Conservation (phyloP, 2,113 vertebrate species). For the Desmodus rotundus region DNA sequence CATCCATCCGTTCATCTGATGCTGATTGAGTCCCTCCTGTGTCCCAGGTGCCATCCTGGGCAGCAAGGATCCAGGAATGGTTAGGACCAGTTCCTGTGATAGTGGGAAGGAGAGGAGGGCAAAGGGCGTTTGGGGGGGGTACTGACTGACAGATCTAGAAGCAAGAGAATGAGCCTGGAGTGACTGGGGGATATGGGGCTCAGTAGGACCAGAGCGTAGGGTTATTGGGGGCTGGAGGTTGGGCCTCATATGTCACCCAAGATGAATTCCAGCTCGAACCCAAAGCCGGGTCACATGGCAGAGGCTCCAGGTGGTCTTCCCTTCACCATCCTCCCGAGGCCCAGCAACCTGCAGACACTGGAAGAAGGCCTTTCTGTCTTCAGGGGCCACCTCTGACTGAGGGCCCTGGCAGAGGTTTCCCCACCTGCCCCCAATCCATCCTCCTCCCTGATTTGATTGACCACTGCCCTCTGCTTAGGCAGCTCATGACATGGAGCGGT, state of each 20-base stretch:
- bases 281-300: neutral
- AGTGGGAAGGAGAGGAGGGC: neutral
- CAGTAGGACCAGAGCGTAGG: neutral
- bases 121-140: neutral
- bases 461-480: neutral
- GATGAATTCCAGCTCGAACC: neutral
- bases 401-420: accelerated
- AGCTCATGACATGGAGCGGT: neutral
- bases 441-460: neutral
- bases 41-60: neutral
- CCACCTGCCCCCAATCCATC: accelerated
- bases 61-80: neutral
- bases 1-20: neutral
- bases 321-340: neutral
- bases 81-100: neutral
- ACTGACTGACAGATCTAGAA: neutral
- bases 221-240: neutral
- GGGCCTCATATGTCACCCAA: neutral
- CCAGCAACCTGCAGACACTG: accelerated
- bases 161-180: neutral
- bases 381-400: accelerated
- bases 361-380: neutral
- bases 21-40: neutral
- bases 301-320: neutral
- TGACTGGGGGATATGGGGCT: accelerated